These are phyloP conservation scores for Porites evermanni DNA, from an alignment of 92 coral and sea anemone species.

Conservation along the genomic window DNA sequence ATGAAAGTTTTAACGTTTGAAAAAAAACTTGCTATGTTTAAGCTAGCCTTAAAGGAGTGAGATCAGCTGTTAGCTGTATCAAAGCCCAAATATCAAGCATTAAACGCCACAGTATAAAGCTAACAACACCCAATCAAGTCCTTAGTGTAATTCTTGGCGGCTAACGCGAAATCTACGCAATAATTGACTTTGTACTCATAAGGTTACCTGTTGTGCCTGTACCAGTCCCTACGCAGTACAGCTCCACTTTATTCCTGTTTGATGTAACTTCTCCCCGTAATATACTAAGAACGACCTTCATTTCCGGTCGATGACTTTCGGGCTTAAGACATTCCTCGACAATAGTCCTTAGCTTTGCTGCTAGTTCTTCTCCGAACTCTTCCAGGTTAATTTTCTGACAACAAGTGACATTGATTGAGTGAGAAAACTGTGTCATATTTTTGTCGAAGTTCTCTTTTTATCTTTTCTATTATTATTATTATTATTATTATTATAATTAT, in stretches of 20 bases:
- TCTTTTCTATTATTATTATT: no score
- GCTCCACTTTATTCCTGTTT: conserved; percentile 55
- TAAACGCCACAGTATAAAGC: no score
- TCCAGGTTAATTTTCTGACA: conserved; percentile 37
- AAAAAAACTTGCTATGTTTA: no score
- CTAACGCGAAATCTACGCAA: no score
- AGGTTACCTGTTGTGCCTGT: conserved; percentile 61
- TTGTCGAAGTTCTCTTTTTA: no score
- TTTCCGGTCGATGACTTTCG: conserved; percentile 51
- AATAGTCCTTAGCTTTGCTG: conserved; percentile 39
- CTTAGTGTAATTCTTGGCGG: no score
- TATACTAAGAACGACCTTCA: conserved; percentile 41
- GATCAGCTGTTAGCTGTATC: no score
- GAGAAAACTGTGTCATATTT: neutral
- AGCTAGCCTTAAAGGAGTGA: no score
- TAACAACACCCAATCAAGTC: no score
- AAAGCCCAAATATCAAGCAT: no score
- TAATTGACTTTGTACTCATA: neutral
- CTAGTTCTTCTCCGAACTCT: conserved; percentile 68
- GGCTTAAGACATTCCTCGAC: conserved; percentile 63
- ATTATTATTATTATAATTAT: no score
- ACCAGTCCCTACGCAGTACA: conserved; percentile 73
- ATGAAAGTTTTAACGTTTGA: no score
- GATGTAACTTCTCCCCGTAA: conserved; percentile 40
- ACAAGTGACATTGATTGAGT: neutral